These are phyloP conservation scores for Cervus canadensis DNA, from an alignment of 2,113 vertebrate species.

Conservation along the genomic window DNA sequence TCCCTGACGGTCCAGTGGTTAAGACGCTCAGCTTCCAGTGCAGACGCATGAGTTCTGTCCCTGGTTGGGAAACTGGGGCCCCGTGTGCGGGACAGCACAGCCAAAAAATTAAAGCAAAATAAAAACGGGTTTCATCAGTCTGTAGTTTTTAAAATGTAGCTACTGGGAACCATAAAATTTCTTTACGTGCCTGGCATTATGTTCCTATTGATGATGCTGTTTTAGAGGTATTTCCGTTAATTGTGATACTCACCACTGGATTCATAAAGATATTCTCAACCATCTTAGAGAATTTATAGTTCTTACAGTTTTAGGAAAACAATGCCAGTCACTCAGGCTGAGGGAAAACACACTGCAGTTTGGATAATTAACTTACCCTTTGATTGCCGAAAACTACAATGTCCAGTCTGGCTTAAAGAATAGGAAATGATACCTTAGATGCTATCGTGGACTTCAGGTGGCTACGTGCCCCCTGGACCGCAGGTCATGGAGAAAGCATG, in stretches of 20 bases:
- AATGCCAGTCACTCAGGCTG: neutral
- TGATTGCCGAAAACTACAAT: neutral
- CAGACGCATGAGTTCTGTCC: neutral
- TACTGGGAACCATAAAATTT: neutral
- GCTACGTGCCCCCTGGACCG: neutral
- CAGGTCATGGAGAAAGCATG: fast-evolving
- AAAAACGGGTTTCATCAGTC: neutral
- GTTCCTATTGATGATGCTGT: no score
- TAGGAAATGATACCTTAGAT: no score
- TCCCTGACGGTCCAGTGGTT: neutral
- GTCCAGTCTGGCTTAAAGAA: neutral
- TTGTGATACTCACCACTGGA: neutral
- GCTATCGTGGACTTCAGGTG: no score
- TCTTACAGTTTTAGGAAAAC: neutral
- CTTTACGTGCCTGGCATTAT: neutral
- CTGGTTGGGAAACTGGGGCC: neutral
- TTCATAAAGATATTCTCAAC: neutral
- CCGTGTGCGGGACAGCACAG: neutral
- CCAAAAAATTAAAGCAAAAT: neutral
- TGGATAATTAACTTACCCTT: neutral
- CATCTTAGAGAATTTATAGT: neutral
- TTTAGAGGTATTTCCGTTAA: neutral
- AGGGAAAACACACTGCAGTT: neutral
- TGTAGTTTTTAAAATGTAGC: neutral
- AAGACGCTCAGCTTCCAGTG: neutral